Conservation (phyloP, 2,888 invertebrate species). For the Ormyrus labotus region DNA sequence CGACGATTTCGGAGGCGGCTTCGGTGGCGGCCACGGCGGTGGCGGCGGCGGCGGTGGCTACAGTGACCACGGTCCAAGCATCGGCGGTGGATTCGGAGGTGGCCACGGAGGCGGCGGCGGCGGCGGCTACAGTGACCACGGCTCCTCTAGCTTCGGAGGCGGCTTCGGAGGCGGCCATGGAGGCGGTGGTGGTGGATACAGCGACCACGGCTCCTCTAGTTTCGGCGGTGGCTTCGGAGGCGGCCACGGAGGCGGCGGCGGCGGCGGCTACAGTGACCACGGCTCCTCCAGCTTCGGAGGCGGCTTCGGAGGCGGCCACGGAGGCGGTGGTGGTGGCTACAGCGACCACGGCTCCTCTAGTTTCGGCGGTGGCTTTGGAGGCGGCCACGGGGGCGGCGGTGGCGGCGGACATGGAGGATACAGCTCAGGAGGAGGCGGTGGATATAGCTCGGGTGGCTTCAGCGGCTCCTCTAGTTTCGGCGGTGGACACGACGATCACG, state of each 20-base stretch:
- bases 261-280: constrained; percentile 46
- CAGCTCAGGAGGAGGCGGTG: constrained; percentile 20
- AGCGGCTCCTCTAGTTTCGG: constrained; percentile 25
- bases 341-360: background rate
- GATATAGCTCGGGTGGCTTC: constrained; percentile 11
- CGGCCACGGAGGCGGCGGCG: constrained; percentile 24
- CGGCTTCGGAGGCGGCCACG: constrained; percentile 17
- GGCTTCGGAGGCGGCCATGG: constrained; percentile 20
- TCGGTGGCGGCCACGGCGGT: constrained; percentile 36
- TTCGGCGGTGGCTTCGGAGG: constrained; percentile 34
- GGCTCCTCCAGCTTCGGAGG: constrained; percentile 54
- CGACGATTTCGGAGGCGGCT: constrained; percentile 6
- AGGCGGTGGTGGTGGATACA: background rate
- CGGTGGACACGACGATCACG: constrained; percentile 57
- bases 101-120: constrained; percentile 57
- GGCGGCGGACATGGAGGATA: constrained; percentile 39
- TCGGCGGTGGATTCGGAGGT: constrained; percentile 55
- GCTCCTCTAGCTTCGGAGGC: constrained; percentile 52
- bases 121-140: constrained; percentile 49
- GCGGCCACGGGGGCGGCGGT: constrained; percentile 28
- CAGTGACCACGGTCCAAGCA: background rate
- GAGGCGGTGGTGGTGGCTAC: background rate
- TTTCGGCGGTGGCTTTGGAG: constrained; percentile 27
- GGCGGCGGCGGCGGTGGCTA: constrained; percentile 43
- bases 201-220: background rate